Percentiles rank a stretch among this genome's conserved stretches.
These are phyloP conservation scores for Drosophila emarginata DNA, from an alignment of 2,888 invertebrate genomes.

Conservation along the genomic window DNA sequence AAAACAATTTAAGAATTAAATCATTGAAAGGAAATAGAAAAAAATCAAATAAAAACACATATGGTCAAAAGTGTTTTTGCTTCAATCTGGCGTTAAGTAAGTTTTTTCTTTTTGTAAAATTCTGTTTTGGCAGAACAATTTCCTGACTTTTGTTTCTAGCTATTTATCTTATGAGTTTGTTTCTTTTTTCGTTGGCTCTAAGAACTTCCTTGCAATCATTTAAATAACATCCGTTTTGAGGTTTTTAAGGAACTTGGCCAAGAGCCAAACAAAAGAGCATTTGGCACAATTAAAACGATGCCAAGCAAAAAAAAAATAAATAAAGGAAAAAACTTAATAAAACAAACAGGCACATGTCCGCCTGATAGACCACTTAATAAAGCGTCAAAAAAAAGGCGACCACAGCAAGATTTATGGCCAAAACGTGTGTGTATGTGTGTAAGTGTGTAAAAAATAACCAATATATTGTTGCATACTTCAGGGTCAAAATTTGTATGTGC, in stretches of 20 bases:
- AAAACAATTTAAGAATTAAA: background rate
- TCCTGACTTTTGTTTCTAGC: background rate
- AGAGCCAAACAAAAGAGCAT: slow-evolving; percentile 7
- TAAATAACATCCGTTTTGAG: slow-evolving; percentile 6
- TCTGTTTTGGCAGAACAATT: background rate
- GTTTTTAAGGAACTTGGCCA: background rate
- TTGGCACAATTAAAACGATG: background rate
- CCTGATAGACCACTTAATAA: slow-evolving; percentile 45
- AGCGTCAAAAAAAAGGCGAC: slow-evolving; percentile 47
- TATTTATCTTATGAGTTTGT: background rate
- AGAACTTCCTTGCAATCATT: slow-evolving; percentile 15
- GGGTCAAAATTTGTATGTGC: slow-evolving; percentile 37
- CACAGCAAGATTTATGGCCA: slow-evolving; percentile 54
- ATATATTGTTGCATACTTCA: slow-evolving; percentile 30
- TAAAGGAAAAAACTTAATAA: slow-evolving; percentile 9
- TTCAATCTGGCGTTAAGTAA: slow-evolving; percentile 1
- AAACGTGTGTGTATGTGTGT: slow-evolving; percentile 37
- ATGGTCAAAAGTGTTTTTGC: background rate
- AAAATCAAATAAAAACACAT: background rate
- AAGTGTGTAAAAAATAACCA: background rate
- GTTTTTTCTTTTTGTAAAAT: background rate
- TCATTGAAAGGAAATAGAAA: background rate
- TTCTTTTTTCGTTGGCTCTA: background rate
- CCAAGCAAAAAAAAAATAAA: background rate
- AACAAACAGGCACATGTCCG: slow-evolving; percentile 31